Evolutionary conservation across 2,888 invertebrate species (phyloP).

Genomic region (Corythucha ciliata): DNA sequence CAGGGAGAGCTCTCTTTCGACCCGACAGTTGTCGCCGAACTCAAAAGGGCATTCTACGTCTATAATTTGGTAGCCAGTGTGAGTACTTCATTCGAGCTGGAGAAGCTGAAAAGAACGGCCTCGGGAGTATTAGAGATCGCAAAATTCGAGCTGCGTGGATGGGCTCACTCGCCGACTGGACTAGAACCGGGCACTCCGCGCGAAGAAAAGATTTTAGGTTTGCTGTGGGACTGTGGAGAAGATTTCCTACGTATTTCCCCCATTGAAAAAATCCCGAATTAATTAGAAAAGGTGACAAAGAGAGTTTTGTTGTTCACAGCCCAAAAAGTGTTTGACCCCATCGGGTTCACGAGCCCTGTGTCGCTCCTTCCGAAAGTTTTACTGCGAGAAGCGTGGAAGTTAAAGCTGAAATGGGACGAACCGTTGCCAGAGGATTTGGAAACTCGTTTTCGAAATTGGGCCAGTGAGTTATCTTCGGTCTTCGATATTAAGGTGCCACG

Average conservation of each 20-base stretch:
- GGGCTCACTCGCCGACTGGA: slow-evolving; percentile 8
- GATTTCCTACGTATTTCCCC: too few relatives aligned
- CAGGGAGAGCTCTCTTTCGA: not conserved
- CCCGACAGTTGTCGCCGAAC: not conserved
- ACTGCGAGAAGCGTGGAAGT: slow-evolving; percentile 8
- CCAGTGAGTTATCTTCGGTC: too few relatives aligned
- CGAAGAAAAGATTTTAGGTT: slow-evolving; percentile 20
- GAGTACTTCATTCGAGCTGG: not conserved
- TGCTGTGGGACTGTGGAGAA: slow-evolving; percentile 23
- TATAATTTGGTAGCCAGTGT: slow-evolving; percentile 13
- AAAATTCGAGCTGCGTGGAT: slow-evolving; percentile 23
- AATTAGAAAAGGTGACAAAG: too few relatives aligned
- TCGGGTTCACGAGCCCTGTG: slow-evolving; percentile 8
- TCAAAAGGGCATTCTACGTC: slow-evolving; percentile 17
- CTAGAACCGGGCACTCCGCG: not conserved
- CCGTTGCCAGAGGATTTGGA: slow-evolving; percentile 2
- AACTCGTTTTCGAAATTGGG: too few relatives aligned
- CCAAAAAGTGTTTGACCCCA: slow-evolving; percentile 11
- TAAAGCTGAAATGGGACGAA: slow-evolving; percentile 9
- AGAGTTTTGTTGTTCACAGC: slow-evolving; percentile 12
- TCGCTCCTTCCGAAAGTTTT: slow-evolving; percentile 14
- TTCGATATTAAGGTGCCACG: too few relatives aligned
- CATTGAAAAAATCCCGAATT: too few relatives aligned
- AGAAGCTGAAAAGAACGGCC: not conserved
- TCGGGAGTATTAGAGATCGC: slow-evolving; percentile 9